A percentile compares a stretch with the other conserved stretches of the same genome.
These are phyloP conservation scores for Dicrostonyx torquatus DNA, from an alignment of 2,797 vertebrate species.

Conservation along the genomic window DNA sequence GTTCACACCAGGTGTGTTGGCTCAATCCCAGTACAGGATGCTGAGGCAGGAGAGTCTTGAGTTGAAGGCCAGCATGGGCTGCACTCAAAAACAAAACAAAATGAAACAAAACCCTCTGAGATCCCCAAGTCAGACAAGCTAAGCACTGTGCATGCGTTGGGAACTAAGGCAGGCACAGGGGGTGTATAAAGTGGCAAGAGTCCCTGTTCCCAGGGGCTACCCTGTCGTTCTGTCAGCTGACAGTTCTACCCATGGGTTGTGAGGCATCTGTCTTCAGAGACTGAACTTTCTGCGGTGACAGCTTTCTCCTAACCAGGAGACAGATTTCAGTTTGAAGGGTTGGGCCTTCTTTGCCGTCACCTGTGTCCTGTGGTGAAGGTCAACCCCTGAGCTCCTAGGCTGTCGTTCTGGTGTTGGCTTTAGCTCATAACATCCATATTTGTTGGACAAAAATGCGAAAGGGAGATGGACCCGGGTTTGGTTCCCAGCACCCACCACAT, in stretches of 20 bases:
- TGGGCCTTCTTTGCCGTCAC: neutral
- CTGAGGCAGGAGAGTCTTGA: neutral
- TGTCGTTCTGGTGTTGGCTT: neutral
- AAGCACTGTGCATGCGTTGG: neutral
- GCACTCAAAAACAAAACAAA: neutral
- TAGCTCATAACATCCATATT: neutral
- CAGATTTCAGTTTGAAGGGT: neutral
- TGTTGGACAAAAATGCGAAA: neutral
- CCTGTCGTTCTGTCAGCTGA: neutral
- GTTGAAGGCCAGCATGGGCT: neutral
- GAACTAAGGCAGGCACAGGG: neutral
- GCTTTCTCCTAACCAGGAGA: constrained; percentile 13
- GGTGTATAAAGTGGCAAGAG: neutral
- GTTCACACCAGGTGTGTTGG: neutral
- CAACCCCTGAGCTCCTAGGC: neutral
- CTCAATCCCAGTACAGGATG: neutral
- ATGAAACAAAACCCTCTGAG: neutral
- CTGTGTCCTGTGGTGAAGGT: neutral
- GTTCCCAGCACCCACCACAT: neutral
- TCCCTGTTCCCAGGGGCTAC: neutral
- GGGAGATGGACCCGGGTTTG: neutral
- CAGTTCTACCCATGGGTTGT: neutral
- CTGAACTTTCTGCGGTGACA: neutral
- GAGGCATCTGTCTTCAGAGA: constrained; percentile 9
- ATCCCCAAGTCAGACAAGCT: neutral